Conservation (phyloP, 2,888 invertebrate genomes). For the Polia nebulosa region DNA sequence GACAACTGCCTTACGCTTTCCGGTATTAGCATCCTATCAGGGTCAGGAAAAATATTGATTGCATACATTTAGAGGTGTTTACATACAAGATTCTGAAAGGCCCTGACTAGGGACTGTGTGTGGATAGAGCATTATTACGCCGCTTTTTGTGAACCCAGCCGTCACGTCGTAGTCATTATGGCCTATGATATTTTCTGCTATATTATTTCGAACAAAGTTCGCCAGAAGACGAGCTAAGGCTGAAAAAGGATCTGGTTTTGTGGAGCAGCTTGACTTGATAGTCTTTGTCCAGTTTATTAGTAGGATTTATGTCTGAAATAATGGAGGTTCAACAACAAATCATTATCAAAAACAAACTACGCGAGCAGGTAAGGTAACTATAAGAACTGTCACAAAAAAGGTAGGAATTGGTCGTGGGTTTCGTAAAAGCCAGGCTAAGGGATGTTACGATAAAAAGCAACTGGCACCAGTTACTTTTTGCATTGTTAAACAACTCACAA, state of each 20-base stretch:
- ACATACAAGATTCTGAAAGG: background rate
- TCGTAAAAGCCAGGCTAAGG: background rate
- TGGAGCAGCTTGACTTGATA: no score
- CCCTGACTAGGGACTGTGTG: background rate
- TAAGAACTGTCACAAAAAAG: background rate
- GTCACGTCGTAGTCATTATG: background rate
- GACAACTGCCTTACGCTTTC: background rate
- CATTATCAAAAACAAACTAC: background rate
- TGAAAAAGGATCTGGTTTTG: no score
- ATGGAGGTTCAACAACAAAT: background rate
- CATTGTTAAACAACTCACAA: no score
- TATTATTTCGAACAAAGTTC: background rate
- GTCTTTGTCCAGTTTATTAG: background rate
- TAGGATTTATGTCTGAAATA: background rate
- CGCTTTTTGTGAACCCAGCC: slow-evolving; percentile 2
- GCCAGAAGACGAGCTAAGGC: no score
- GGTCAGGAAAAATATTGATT: slow-evolving; percentile 4
- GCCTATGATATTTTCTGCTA: background rate
- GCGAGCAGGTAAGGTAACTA: background rate
- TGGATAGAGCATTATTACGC: background rate
- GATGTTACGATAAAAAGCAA: background rate
- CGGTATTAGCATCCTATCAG: background rate
- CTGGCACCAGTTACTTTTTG: background rate
- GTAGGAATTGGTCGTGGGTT: background rate
- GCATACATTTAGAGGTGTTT: background rate